Evolutionary conservation across 2,888 invertebrate genomes (phyloP).

Genomic region (Drosophila niveifrons): DNA sequence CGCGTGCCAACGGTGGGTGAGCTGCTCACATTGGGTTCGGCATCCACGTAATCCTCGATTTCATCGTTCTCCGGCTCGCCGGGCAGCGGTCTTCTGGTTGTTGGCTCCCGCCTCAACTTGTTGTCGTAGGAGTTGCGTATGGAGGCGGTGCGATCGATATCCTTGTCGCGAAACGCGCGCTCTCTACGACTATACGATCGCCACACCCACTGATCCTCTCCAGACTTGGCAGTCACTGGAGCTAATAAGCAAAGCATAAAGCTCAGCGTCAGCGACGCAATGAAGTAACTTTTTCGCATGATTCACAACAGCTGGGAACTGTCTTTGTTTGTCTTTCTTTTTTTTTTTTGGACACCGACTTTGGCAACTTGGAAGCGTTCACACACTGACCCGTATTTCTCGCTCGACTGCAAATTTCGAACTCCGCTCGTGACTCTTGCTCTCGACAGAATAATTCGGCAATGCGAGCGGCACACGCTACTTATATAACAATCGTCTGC

Average conservation of each 20-base stretch:
- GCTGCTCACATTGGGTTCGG: conserved; percentile 70
- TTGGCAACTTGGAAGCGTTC: conserved; percentile 29
- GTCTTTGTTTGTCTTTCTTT: conserved; percentile 21
- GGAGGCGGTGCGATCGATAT: conserved; percentile 48
- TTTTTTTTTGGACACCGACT: neutral
- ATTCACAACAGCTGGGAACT: conserved; percentile 33
- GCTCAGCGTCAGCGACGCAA: conserved; percentile 32
- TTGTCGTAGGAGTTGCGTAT: conserved; percentile 53
- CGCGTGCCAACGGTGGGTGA: conserved; percentile 76
- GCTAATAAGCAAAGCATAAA: conserved; percentile 42
- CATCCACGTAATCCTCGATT: conserved; percentile 81
- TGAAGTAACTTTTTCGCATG: conserved; percentile 66
- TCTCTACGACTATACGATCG: conserved; percentile 64
- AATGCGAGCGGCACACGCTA: conserved; percentile 69
- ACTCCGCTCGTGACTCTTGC: conserved; percentile 33
- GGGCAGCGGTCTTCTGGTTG: conserved; percentile 79
- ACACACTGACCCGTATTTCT: conserved; percentile 77
- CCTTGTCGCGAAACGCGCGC: conserved; percentile 64
- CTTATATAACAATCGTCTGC: conserved; percentile 73
- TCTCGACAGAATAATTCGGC: conserved; percentile 74
- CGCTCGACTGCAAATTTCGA: conserved; percentile 46
- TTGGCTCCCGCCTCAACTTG: conserved; percentile 78
- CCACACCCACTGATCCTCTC: conserved; percentile 83
- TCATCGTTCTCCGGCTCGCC: conserved; percentile 82
- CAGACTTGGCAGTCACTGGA: conserved; percentile 44